Percentiles rank a stretch among this genome's conserved stretches.
Conservation (phyloP, 2,888 invertebrate genomes). For the Diogma glabrata region DNA sequence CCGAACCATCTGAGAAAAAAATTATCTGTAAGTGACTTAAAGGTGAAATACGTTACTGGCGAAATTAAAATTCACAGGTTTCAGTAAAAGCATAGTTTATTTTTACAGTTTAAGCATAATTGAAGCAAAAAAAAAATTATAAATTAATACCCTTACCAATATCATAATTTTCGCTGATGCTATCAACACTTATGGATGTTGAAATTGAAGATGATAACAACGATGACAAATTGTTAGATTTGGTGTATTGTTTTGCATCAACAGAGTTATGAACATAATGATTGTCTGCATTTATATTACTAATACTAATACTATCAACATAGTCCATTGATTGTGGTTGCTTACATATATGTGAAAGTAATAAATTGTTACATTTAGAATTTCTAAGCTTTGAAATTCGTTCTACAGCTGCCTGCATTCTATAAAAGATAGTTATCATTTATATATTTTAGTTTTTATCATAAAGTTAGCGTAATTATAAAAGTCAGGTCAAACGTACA, state of each 20-base stretch:
- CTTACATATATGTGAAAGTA: no score
- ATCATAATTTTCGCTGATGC: background rate
- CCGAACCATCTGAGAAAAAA: no score
- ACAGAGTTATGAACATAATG: constrained; percentile 18
- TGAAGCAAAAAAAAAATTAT: no score
- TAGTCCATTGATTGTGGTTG: no score
- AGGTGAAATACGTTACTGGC: no score
- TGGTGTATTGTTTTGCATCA: background rate
- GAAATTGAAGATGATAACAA: background rate
- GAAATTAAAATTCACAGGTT: no score
- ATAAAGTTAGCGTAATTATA: background rate
- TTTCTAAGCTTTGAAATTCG: constrained; percentile 18
- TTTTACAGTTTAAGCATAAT: no score
- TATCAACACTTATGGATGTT: background rate
- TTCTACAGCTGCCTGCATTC: constrained; percentile 14
- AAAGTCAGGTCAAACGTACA: background rate
- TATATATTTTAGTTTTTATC: background rate
- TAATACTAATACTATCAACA: constrained; percentile 23
- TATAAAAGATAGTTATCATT: background rate
- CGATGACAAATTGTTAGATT: background rate
- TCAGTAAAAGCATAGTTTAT: no score
- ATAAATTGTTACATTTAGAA: constrained; percentile 21
- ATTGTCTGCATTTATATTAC: constrained; percentile 27
- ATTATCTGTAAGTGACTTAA: no score
- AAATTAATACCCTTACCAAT: constrained; percentile 19